phyloP scores from a whole-genome alignment of 2,797 vertebrate genomes.

The Crenichthys baileyi region DNA sequence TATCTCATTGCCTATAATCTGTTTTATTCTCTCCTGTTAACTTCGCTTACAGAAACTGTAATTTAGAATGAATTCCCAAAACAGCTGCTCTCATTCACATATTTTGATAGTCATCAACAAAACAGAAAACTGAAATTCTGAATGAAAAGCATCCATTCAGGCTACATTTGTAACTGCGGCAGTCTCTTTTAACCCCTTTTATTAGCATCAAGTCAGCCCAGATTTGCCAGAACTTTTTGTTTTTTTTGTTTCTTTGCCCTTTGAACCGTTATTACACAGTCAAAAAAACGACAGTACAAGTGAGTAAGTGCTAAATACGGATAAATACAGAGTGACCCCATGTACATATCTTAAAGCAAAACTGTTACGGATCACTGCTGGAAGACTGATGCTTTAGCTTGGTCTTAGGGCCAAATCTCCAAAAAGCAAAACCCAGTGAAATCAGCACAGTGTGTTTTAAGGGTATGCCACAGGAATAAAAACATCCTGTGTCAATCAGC shows the following conservation, averaged over 20 bases:
- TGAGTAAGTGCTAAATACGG: not conserved
- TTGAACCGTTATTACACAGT: not conserved
- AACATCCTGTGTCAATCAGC: constrained; percentile 4
- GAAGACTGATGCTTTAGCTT: not conserved
- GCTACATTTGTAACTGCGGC: too few species aligned
- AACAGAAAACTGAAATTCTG: too few species aligned
- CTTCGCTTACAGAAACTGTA: too few species aligned
- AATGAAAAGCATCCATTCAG: too few species aligned
- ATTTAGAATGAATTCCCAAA: too few species aligned
- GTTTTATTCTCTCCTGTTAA: too few species aligned
- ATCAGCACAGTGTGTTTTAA: not conserved
- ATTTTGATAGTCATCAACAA: too few species aligned
- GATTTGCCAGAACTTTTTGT: not conserved
- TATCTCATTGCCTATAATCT: too few species aligned
- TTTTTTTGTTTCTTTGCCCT: too few species aligned
- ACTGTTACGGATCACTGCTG: not conserved
- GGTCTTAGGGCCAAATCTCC: not conserved
- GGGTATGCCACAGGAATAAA: not conserved
- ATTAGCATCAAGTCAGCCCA: too few species aligned
- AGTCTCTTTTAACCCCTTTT: too few species aligned
- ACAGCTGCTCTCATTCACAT: too few species aligned
- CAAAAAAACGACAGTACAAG: not conserved
- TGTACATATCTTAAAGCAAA: not conserved
- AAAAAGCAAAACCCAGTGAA: not conserved
- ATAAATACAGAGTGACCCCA: not conserved